Evolutionary conservation across 2,888 invertebrate genomes (phyloP), one percentile per base, ranked within the genome.

Genomic region (Pseudeuparius sepicola): DNA sequence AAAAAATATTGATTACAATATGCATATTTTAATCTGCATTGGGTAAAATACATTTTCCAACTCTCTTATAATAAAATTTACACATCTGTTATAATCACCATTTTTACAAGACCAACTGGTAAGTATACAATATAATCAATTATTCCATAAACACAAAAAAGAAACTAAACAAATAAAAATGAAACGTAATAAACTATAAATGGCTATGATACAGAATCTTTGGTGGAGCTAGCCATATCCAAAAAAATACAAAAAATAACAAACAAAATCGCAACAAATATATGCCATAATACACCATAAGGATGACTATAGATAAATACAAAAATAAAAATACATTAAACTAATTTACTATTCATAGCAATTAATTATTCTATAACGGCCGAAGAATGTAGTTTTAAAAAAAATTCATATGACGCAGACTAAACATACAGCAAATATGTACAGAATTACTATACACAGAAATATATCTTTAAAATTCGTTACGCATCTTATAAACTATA

Each of bases 11-110:
- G n/a, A n/a, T n/a, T n/a, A n/a, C n/a, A n/a, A n/a, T n/a, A n/a
- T n/a, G n/a, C n/a, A n/a, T n/a, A 45, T 49, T 54, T 48, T 56
- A 56, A 55, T 57, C 56, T 50, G 49, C 47, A 54, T 56, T 52
- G 59, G 56, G 54, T 60, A 61, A 60, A 61, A 61, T 61, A 61
- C 61, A 61, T 57, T 60, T 56, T 60, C 52, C 57, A 59, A 59
- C 56, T 58, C 54, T 54, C n/a, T n/a, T 55, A 47, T 51, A 58
- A 57, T 57, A 59, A 56, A 57, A 52, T 59, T 57, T 60, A 59
- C 58, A 61, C 59, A 57, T 57, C 48, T 54, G 47, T 51, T 49
- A 53, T 51, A 54, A 53, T 55, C 55, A 54, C 51, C 51, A 51
- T 53, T 56, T 57, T 56, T 56, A 54, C 53, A 54, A 52, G 48